Conservation (phyloP, 2,888 invertebrate genomes). For the Scaptomyza polygonia region DNA sequence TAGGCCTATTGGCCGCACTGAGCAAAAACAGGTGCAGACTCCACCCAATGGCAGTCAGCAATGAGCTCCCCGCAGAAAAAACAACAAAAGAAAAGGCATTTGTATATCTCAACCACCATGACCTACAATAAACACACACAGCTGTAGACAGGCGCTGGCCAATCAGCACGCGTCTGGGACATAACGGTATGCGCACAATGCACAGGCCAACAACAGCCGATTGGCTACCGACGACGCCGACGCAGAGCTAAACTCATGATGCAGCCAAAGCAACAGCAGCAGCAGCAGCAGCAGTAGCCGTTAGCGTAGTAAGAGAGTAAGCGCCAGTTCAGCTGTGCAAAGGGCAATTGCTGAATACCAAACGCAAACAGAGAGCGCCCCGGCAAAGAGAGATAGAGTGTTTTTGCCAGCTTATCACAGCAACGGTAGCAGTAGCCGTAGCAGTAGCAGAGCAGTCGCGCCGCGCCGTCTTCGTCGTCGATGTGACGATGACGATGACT, state of each 20-base stretch:
- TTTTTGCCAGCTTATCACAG: slow-evolving; percentile 32
- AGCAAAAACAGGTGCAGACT: slow-evolving; percentile 27
- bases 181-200: slow-evolving; percentile 34
- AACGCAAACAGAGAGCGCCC: not conserved
- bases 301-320: slow-evolving; percentile 24
- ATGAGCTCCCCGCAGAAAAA: slow-evolving; percentile 12
- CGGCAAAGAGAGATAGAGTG: slow-evolving; percentile 7
- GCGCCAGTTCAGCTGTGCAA: slow-evolving; percentile 16
- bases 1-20: slow-evolving; percentile 36
- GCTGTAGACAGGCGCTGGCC: slow-evolving; percentile 15
- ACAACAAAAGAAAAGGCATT: slow-evolving; percentile 4
- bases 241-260: slow-evolving; percentile 23
- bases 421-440: slow-evolving; percentile 11
- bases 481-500: slow-evolving; percentile 41
- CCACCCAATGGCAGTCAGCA: slow-evolving; percentile 51
- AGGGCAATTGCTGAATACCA: slow-evolving; percentile 49
- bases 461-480: slow-evolving; percentile 18
- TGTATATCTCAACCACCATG: slow-evolving; percentile 44
- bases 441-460: slow-evolving; percentile 8
- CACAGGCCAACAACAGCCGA: slow-evolving; percentile 18
- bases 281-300: not conserved
- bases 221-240: slow-evolving; percentile 44
- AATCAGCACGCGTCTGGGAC: slow-evolving; percentile 24
- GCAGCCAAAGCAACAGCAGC: not conserved
- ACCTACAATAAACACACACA: slow-evolving; percentile 35